These are phyloP conservation scores for Apodemus agrarius DNA, from an alignment of 2,797 vertebrate species.

Conservation along the genomic window DNA sequence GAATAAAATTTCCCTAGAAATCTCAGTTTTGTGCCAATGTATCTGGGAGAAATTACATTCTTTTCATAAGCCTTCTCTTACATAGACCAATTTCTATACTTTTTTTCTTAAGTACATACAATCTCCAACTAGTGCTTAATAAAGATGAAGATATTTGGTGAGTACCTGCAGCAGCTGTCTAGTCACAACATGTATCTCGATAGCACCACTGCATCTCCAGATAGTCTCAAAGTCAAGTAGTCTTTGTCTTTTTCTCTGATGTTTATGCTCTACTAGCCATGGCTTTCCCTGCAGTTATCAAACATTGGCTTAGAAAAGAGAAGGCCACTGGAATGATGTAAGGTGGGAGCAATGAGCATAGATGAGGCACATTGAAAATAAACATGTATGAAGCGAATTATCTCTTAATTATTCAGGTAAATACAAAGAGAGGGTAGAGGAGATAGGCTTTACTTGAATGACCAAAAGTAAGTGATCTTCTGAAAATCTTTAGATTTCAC, in stretches of 20 bases:
- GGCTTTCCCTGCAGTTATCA: not conserved
- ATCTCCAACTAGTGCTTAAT: not conserved
- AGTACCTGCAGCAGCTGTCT: not conserved
- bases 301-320: not conserved
- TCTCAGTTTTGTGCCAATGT: not conserved
- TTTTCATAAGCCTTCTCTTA: not conserved
- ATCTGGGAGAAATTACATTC: not conserved
- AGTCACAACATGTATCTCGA: not conserved
- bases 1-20: constrained; percentile 31
- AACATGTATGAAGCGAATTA: not conserved
- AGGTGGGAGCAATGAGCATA: not conserved
- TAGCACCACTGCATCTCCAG: not conserved
- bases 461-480: not conserved
- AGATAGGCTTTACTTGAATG: not conserved
- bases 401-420: not conserved
- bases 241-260: not conserved
- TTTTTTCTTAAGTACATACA: not conserved
- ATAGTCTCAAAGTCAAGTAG: not conserved
- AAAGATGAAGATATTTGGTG: not conserved
- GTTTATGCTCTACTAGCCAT: not conserved
- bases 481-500: not conserved
- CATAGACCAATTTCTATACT: not conserved
- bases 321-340: not conserved
- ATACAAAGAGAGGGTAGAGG: not conserved
- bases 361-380: not conserved